phyloP scores from a whole-genome alignment of 1,140 invertebrate genomes.

The Drosophila takahashii region DNA sequence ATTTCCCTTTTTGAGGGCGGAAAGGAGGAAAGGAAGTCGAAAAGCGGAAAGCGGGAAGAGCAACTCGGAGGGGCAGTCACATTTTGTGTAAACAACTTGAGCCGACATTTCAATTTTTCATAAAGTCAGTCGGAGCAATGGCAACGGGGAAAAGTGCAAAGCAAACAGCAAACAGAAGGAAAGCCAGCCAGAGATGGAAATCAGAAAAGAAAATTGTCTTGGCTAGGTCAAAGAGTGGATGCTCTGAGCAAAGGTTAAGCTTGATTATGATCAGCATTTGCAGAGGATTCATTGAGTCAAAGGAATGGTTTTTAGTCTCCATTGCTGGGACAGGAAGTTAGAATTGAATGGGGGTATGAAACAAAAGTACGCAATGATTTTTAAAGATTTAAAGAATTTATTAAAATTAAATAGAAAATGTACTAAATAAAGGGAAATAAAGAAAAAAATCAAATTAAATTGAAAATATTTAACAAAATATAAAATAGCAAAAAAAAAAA shows the following conservation, averaged over 20 bases:
- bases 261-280: slow-evolving; percentile 33
- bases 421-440: no score
- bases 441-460: no score
- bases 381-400: not conserved
- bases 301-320: not conserved
- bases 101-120: slow-evolving; percentile 78
- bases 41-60: not conserved
- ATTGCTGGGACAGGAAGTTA: not conserved
- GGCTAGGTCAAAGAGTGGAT: slow-evolving; percentile 17
- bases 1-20: slow-evolving; percentile 16
- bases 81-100: slow-evolving; percentile 80
- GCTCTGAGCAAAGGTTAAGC: slow-evolving; percentile 25
- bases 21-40: not conserved
- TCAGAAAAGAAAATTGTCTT: slow-evolving; percentile 45
- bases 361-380: no score
- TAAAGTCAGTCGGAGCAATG: slow-evolving; percentile 55
- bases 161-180: slow-evolving; percentile 40
- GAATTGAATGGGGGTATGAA: not conserved
- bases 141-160: slow-evolving; percentile 62
- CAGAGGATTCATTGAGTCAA: not conserved
- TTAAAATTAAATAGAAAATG: not conserved
- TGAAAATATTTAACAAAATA: not conserved
- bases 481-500: no score
- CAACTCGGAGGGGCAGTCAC: slow-evolving; percentile 35
- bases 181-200: slow-evolving; percentile 30